These are phyloP conservation scores for Todus mexicanus DNA, from an alignment of 2,797 vertebrate genomes.

Conservation along the genomic window DNA sequence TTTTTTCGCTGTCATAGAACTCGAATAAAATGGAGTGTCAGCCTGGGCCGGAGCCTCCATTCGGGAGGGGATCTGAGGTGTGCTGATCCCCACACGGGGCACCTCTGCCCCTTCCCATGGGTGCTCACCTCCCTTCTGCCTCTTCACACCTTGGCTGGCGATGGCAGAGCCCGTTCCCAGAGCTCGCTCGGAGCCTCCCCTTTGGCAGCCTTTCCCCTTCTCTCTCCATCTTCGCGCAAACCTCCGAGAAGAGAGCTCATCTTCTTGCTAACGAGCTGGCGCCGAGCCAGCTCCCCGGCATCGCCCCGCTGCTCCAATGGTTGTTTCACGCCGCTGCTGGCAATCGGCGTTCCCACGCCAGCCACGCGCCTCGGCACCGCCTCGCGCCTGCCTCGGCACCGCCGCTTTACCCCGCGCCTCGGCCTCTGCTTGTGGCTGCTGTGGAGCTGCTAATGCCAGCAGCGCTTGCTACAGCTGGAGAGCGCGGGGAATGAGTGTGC, in stretches of 20 bases:
- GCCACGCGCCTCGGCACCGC: too few relatives aligned
- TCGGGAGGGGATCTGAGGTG: background rate
- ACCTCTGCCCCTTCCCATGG: background rate
- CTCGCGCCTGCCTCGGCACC: too few relatives aligned
- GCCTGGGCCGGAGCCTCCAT: background rate
- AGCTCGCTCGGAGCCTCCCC: background rate
- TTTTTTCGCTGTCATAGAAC: background rate
- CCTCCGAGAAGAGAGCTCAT: background rate
- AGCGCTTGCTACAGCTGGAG: too few relatives aligned
- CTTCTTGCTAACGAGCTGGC: background rate
- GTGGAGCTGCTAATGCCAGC: too few relatives aligned
- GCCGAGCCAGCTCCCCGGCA: background rate
- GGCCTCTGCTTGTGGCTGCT: too few relatives aligned
- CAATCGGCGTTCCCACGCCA: too few relatives aligned
- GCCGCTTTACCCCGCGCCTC: too few relatives aligned
- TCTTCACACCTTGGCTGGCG: background rate
- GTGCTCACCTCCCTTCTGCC: background rate
- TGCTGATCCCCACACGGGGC: fast-evolving
- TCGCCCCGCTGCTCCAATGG: background rate
- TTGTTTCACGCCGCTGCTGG: too few relatives aligned
- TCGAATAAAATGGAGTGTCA: background rate
- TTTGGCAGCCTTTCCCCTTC: background rate
- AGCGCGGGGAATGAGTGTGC: background rate
- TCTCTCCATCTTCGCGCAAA: background rate
- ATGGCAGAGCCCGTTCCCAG: background rate